Evolutionary conservation across 2,888 invertebrate genomes (phyloP), one percentile per base, ranked within the genome.

Genomic region (Idaea straminata): DNA sequence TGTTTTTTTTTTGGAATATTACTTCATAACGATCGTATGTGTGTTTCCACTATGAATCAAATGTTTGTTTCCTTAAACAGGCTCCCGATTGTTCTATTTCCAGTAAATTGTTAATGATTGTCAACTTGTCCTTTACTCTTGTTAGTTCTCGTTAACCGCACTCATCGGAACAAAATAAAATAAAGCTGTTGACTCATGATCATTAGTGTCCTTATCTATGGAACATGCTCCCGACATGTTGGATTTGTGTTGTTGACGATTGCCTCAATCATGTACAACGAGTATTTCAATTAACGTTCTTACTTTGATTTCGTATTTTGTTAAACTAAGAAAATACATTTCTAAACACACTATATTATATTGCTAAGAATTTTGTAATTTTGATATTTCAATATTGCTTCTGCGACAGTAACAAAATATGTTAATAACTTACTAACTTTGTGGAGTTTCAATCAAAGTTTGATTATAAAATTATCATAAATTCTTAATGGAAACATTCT

Each of bases 81-180:
- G 10, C 47, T 47, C 7, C 7, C 10, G 13, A 47, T 47, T 47
- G 47, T 47, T 47, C 4, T 36, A 36, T 47, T 47, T 47, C 47
- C 47, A 47, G 47, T 10, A 47, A 47, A 47, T 47, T 47, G 47
- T 47, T 47, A 47, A 47, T 69, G 69, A 66, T 64, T 67, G 61
- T 65, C 69, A 72, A 72, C 69, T 71, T 77, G 80, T 81, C 82
- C 86, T 85, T 86, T 83, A 77, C 80, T 81, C 78, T 88, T 88
- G 90, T 90, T 70, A 68, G 69, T 69, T 63, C 69, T 71, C 68
- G 71, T 72, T 74, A 72, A 72, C 71, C 70, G 77, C 74, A 78
- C 80, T 81, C 86, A 86, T 87, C 85, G 84, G 79, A 77, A 85
- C 79, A 76, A 82, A 85, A 86, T 84, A 82, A 82, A 81, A 77